phyloP scores from a whole-genome alignment of 2,113 vertebrate species.

The Scomber colias region DNA sequence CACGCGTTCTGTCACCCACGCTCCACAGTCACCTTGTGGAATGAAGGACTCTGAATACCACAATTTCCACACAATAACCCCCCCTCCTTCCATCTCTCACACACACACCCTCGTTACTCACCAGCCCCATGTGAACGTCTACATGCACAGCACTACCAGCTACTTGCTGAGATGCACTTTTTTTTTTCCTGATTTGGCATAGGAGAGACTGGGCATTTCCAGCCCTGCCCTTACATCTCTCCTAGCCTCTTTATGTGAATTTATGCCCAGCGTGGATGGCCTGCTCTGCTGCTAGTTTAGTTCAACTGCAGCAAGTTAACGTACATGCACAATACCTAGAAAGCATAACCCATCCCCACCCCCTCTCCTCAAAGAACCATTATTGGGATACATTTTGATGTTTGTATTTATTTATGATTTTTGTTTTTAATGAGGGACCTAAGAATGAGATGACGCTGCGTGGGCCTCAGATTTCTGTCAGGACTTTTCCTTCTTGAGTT shows the following conservation, averaged over 20 bases:
- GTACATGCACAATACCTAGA: not conserved
- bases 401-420: slow-evolving; percentile 45
- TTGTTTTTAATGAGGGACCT: slow-evolving; percentile 3
- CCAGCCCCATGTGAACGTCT: slow-evolving; percentile 16
- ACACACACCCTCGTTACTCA: slow-evolving; percentile 51
- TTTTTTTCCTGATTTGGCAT: not conserved
- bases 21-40: slow-evolving; percentile 58
- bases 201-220: slow-evolving; percentile 25
- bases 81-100: not conserved
- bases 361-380: not conserved
- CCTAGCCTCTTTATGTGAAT: not conserved
- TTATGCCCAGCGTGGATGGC: not conserved
- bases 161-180: slow-evolving; percentile 53
- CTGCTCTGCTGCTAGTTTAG: not conserved
- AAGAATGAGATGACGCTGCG: slow-evolving; percentile 7
- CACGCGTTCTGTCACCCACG: slow-evolving; percentile 52
- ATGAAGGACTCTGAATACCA: slow-evolving; percentile 53
- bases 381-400: slow-evolving; percentile 15
- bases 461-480: not conserved
- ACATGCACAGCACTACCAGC: slow-evolving; percentile 46
- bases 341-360: too few relatives aligned
- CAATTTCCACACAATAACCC: slow-evolving; percentile 24
- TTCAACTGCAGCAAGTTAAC: not conserved
- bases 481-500: not conserved
- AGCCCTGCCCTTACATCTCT: not conserved